A percentile compares a stretch with the other conserved stretches of the same genome.
These are phyloP conservation scores for Drosophila stalkeri DNA, from an alignment of 2,888 invertebrate species.

Conservation along the genomic window DNA sequence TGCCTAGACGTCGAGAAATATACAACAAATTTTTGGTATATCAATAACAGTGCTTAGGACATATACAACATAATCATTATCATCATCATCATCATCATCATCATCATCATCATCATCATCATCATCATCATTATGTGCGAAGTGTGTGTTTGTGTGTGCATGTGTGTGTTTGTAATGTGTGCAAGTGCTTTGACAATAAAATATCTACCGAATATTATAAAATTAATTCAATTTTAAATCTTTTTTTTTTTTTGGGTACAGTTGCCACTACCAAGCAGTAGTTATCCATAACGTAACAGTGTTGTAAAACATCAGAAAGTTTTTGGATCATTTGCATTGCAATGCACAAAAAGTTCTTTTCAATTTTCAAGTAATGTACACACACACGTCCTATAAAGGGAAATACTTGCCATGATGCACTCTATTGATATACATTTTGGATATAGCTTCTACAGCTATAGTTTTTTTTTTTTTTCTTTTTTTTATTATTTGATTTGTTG, in stretches of 20 bases:
- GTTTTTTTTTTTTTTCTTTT: slow-evolving; percentile 28
- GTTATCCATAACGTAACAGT: slow-evolving; percentile 35
- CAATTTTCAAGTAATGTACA: slow-evolving; percentile 83
- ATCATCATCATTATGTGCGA: slow-evolving; percentile 1
- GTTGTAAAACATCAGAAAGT: slow-evolving; percentile 41
- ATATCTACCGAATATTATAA: slow-evolving; percentile 82
- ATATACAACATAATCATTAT: slow-evolving; percentile 12
- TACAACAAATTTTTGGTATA: slow-evolving; percentile 63
- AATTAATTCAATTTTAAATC: slow-evolving; percentile 41
- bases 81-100: slow-evolving; percentile 20
- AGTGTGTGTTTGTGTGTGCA: slow-evolving; percentile 21
- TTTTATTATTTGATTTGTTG: slow-evolving; percentile 33
- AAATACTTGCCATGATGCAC: slow-evolving; percentile 72
- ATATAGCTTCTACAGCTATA: slow-evolving; percentile 13
- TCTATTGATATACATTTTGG: slow-evolving; percentile 58
- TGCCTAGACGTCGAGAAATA: slow-evolving; percentile 82
- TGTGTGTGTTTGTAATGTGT: slow-evolving; percentile 34
- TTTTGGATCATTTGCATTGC: slow-evolving; percentile 66
- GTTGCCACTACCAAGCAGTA: slow-evolving; percentile 42
- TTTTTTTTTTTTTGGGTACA: slow-evolving; percentile 42
- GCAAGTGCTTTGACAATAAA: slow-evolving; percentile 68
- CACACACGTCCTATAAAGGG: slow-evolving; percentile 64
- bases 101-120: too few species aligned
- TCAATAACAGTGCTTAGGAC: slow-evolving; percentile 48
- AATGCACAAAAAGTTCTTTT: slow-evolving; percentile 85